Evolutionary conservation across 2,113 vertebrate species (phyloP), one percentile per base, ranked within the genome.

Genomic region (Heterochromis multidens): DNA sequence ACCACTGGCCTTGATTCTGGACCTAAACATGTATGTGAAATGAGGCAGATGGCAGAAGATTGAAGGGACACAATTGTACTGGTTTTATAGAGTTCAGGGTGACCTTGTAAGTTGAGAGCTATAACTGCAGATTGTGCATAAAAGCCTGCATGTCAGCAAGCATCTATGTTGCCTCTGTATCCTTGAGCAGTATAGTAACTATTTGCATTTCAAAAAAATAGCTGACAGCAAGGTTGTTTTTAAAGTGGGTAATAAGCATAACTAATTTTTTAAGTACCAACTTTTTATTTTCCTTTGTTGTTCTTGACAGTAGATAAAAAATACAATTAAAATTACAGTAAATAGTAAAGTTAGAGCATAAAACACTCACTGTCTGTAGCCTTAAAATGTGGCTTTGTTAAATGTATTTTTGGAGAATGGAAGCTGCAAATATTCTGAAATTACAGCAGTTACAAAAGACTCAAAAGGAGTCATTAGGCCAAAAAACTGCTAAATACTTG

Each of bases 51-150:
- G 58, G 78, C 63, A 79, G 60, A 65, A 79, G 80, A 88, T 74
- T 79, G 7, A 82, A 81, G 46, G 35, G 79, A 78, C 31, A 10
- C 21, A 11, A 27, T 35, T 19, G 9, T 25, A 25, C 43, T 19
- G 58, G 29, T 49, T 82, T 90, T 57, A 82, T 12, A 59, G 17
- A 81, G 21, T 58, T 67, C 33, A 37, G 19, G 9, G 37, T 72
- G 89, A 85, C 87, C 79, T 88, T 89, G 81, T 63, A 46, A 79
- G 80, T 52, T 62, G 25, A 88, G 31, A 56, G 70, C 58, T 77
- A 49, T 56, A 59, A 86, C 70, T 70, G 78, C 40, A 80, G 56
- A 80, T 54, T 81, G 40, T 35, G 82, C 72, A 87, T 81, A 67
- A 89, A 92, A 83, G 52, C 35, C 72, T 16, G 23, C 25, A 33